phyloP scores from a whole-genome alignment of 1,140 invertebrate species.

The Pseudomyrmex sp. region DNA sequence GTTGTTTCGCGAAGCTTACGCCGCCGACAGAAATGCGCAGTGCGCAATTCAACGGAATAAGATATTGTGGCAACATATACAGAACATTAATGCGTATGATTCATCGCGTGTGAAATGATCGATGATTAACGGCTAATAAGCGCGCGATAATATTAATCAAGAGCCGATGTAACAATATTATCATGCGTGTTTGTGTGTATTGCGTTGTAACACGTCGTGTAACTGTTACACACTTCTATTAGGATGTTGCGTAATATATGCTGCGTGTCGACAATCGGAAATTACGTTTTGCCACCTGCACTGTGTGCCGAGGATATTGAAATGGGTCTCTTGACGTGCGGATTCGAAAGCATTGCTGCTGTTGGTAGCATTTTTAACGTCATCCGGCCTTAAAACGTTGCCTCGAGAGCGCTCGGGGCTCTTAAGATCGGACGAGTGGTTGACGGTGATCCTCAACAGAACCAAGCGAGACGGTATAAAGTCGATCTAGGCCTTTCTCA shows the following conservation, averaged over 20 bases:
- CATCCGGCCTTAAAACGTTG: slow-evolving; percentile 30
- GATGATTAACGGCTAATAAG: slow-evolving; percentile 24
- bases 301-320: slow-evolving; percentile 27
- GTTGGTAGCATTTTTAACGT: slow-evolving; percentile 56
- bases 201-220: background rate
- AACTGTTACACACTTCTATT: slow-evolving; percentile 15
- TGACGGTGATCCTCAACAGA: slow-evolving; percentile 70
- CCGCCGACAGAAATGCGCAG: background rate
- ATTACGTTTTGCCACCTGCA: background rate
- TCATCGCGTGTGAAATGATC: background rate
- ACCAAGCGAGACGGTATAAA: slow-evolving; percentile 36
- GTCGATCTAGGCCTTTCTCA: background rate
- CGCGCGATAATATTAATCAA: slow-evolving; percentile 32
- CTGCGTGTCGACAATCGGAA: background rate
- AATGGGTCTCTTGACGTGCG: background rate
- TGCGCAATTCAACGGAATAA: slow-evolving; percentile 27
- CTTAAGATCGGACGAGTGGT: slow-evolving; percentile 60
- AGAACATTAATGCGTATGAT: background rate
- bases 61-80: background rate
- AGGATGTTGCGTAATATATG: background rate
- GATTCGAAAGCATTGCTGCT: background rate
- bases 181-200: background rate
- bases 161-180: slow-evolving; percentile 21
- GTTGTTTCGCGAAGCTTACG: slow-evolving; percentile 4
- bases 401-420: slow-evolving; percentile 39